Conservation (phyloP, 1,140 invertebrate genomes). For the Drosophila ambigua region DNA sequence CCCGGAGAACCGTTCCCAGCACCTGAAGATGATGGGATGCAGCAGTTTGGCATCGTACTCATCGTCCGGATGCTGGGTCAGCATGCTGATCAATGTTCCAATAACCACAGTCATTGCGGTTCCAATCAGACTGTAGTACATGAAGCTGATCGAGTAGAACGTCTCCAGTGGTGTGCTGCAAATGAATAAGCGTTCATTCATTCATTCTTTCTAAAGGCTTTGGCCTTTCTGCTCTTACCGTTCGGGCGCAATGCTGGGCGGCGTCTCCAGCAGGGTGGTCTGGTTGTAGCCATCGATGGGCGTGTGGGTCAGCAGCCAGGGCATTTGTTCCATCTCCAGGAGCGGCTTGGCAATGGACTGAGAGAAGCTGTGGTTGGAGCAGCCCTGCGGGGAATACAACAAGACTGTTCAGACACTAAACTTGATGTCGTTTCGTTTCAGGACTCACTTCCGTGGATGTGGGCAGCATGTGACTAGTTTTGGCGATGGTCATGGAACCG, state of each 20-base stretch:
- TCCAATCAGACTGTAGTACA: conserved; percentile 90
- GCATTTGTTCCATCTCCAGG: conserved; percentile 41
- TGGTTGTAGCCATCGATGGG: conserved; percentile 59
- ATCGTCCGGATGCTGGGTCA: conserved; percentile 87
- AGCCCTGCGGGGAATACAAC: conserved; percentile 80
- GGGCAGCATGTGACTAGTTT: conserved; percentile 84
- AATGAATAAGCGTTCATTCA: conserved; percentile 26
- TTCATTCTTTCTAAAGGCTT: not conserved
- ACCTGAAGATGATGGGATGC: conserved; percentile 86
- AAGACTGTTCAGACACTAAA: too few species aligned
- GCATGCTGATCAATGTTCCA: conserved; percentile 87
- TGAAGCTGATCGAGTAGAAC: conserved; percentile 89
- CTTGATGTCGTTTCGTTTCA: too few species aligned
- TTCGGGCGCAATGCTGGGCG: conserved; percentile 43
- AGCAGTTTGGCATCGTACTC: conserved; percentile 88
- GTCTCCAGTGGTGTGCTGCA: conserved; percentile 85
- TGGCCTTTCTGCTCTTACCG: conserved; percentile 18
- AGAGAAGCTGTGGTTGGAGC: conserved; percentile 88
- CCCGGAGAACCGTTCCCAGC: conserved; percentile 63
- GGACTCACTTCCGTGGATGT: conserved; percentile 85
- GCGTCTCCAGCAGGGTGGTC: conserved; percentile 46
- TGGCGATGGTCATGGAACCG: conserved; percentile 86
- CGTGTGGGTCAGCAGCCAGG: conserved; percentile 66
- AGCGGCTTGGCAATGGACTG: conserved; percentile 74
- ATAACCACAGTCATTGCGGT: conserved; percentile 87